Evolutionary conservation across 2,888 invertebrate species (phyloP), one percentile per base, ranked within the genome.

Genomic region (Eilema caniola): DNA sequence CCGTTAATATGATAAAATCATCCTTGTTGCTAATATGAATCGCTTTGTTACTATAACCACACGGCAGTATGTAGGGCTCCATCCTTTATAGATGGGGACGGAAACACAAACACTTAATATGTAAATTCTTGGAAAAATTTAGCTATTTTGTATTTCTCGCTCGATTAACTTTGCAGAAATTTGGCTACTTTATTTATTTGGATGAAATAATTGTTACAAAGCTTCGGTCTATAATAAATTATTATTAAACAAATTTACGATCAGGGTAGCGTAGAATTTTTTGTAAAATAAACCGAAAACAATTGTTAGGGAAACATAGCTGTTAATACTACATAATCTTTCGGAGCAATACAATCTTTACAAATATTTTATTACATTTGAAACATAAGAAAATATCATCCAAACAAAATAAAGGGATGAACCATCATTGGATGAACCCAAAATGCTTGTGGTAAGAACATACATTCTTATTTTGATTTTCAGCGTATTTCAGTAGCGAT

Each of bases 1-100:
- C 8, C 4, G 33, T 86, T 85, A 85, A 5, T 28, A 83, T 83
- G 78, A 70, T 72, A 87, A 83, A 68, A 74, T 25, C 69, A 76
- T 76, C 83, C 84, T 87, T 84, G 86, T 87, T 83, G 81, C 79
- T 62, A 77, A 67, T 77, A 74, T 74, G 74, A 79, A 83, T 79
- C 74, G 79, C 72, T 82, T 77, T 77, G 74, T 76, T 79, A 81
- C 77, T 83, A 79, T 74, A 71, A 74, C 79, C 74, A 53, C 37
- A 68, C 69, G 83, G 77, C 74, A 66, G 62, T 63, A 25, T 61
- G 47, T 62, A 64, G 73, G 74, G 76, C 75, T 74, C 72, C 66
- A 70, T 16, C 69, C 23, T 69, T 67, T 74, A 74, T 69, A 60
- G 64, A 64, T 62, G 56, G 60, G 57, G 67, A 59, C 57, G 70